Evolutionary conservation across 2,888 invertebrate genomes (phyloP).

Genomic region (Coelinius sp.): DNA sequence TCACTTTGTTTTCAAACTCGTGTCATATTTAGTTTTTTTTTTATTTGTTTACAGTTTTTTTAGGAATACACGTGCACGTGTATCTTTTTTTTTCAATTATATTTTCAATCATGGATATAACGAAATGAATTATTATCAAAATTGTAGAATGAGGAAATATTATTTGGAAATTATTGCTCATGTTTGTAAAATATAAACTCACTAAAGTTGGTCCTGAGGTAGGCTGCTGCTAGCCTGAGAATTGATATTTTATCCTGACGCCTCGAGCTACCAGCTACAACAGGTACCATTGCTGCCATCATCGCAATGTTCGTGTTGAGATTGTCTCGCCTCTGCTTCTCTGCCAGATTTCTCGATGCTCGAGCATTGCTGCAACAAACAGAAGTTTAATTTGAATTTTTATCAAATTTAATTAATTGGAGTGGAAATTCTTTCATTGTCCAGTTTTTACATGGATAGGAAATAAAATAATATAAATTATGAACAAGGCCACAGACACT

Average conservation of each 20-base stretch:
- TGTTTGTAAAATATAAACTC: conserved; percentile 50
- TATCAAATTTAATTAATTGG: too few relatives aligned
- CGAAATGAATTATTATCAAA: not conserved
- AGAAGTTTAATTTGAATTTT: too few relatives aligned
- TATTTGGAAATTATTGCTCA: not conserved
- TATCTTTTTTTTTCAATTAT: too few relatives aligned
- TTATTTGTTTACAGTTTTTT: not conserved
- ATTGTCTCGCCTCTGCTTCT: conserved; percentile 91
- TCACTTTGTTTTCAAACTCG: not conserved
- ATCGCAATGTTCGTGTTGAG: conserved; percentile 88
- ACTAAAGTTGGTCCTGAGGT: conserved; percentile 84
- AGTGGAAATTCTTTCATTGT: too few relatives aligned
- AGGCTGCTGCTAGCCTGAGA: conserved; percentile 87
- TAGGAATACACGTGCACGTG: not conserved
- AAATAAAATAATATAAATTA: not conserved
- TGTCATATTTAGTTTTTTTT: not conserved
- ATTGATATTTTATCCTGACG: conserved; percentile 94
- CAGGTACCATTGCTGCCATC: conserved; percentile 86
- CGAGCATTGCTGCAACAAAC: conserved; percentile 78
- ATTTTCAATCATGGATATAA: not conserved
- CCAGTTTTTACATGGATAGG: not conserved
- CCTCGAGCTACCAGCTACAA: conserved; percentile 85
- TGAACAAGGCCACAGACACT: not conserved
- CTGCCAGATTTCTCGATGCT: conserved; percentile 88
- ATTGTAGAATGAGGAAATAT: not conserved